Evolutionary conservation across 2,797 vertebrate genomes (phyloP), one percentile per base, ranked within the genome.

Genomic region (Pseudochaenichthys georgianus): DNA sequence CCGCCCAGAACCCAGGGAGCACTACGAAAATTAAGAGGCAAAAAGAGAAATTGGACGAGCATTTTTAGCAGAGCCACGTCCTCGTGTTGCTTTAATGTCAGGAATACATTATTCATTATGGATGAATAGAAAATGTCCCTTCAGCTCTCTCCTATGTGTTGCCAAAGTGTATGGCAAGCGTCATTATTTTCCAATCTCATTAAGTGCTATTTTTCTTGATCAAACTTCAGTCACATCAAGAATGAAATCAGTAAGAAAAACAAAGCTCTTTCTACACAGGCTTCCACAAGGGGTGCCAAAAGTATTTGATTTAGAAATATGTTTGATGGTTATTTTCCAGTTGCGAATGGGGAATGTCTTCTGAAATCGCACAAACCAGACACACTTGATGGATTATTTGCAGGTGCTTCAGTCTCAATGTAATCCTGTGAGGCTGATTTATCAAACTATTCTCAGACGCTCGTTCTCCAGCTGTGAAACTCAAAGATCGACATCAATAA

Each of bases 61-160:
- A 31, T 73, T 59, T 76, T 45, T 42, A 75, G 72, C 41, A 73
- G 34, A 54, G 63, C 53, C 54, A 46, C 53, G 52, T 34, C 55
- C 76, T 86, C 63, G 74, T 70, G 72, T 66, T 68, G 54, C 70
- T 75, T 70, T 68, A 50, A 52, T 76, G 75, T 71, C 73, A 75
- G 68, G 60, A 82, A 80, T 64, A 68, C 77, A 54, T 71, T 86
- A 90, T 93, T 87, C 87, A 90, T 90, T 73, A 66, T 81, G 50
- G 54, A 87, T 78, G 54, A 64, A 83, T 78, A 78, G 77, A 34
- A 80, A 88, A 82, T 64, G 65, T 86, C 82, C 73, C 64, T 43
- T 77, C 75, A 69, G 79, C 70, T 85, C 71, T 88, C 78, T 76
- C 55, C 90, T 41, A 81, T 81, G 70, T 77, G 71, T 65, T 79